Evolutionary conservation across 1,140 invertebrate genomes (phyloP).

Genomic region (Drosophila malerkotliana): DNA sequence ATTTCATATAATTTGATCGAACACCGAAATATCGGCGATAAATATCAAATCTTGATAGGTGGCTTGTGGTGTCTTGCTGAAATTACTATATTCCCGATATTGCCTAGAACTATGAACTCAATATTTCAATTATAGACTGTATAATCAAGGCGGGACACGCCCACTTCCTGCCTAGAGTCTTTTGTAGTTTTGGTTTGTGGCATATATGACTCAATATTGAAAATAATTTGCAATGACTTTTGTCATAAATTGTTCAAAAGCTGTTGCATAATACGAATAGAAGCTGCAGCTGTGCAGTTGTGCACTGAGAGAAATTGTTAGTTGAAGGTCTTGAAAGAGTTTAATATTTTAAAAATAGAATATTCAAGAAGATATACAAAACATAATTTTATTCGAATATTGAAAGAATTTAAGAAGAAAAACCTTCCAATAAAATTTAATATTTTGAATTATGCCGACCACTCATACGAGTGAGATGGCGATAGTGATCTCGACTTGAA

Average conservation of each 20-base stretch:
- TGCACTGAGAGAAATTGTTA: constrained; percentile 11
- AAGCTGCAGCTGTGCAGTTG: constrained; percentile 51
- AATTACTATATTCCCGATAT: constrained; percentile 39
- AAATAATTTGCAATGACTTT: constrained; percentile 73
- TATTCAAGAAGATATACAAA: no score
- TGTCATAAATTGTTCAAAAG: constrained; percentile 71
- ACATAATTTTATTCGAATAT: no score
- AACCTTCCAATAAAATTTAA: no score
- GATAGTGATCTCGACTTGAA: constrained; percentile 6
- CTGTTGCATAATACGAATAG: constrained; percentile 64
- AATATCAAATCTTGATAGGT: constrained; percentile 25
- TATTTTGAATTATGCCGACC: constrained; percentile 40
- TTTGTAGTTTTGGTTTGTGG: constrained; percentile 16
- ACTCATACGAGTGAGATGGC: constrained; percentile 45
- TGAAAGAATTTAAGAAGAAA: no score
- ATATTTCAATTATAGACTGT: constrained; percentile 41
- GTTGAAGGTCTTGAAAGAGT: no score
- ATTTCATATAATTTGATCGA: constrained; percentile 30
- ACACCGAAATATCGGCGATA: constrained; percentile 22
- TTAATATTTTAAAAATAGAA: no score
- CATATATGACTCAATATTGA: constrained; percentile 70
- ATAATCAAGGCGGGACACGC: constrained; percentile 45
- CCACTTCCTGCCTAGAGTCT: constrained; percentile 55
- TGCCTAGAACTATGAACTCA: constrained; percentile 57
- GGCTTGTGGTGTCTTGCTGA: background rate